Evolutionary conservation across 2,113 vertebrate genomes (phyloP).

Genomic region (Microtus richardsoni): DNA sequence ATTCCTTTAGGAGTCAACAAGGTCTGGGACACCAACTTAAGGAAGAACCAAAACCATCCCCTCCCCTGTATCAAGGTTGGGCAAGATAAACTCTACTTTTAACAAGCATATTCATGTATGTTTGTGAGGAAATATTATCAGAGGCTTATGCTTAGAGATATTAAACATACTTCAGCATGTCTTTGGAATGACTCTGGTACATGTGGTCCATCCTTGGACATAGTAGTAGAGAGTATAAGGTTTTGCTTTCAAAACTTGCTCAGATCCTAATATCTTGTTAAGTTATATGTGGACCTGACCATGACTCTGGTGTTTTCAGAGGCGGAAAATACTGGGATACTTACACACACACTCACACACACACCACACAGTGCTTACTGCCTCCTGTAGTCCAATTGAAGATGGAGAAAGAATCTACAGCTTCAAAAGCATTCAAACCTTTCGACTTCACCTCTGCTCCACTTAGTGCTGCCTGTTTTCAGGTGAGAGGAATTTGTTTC

Average conservation of each 20-base stretch:
- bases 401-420: not conserved
- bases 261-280: not conserved
- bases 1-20: too few species aligned
- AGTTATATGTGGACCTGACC: not conserved
- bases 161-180: not conserved
- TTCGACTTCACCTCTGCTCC: not conserved
- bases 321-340: not conserved
- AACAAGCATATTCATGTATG: not conserved
- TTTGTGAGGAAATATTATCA: not conserved
- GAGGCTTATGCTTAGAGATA: not conserved
- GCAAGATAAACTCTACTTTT: too few species aligned
- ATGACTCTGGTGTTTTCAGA: not conserved
- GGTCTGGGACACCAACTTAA: too few species aligned
- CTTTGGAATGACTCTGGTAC: not conserved
- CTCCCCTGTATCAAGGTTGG: too few species aligned
- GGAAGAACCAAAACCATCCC: too few species aligned
- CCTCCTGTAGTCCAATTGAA: slow-evolving; percentile 9
- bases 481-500: slow-evolving; percentile 35
- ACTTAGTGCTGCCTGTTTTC: not conserved
- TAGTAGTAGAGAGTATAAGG: not conserved
- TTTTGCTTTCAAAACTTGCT: slow-evolving; percentile 28
- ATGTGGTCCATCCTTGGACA: not conserved
- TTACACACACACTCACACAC: not conserved
- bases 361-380: not conserved
- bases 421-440: slow-evolving; percentile 21